These are phyloP conservation scores for Chrysogorgia sp. DNA, from an alignment of 92 coral and sea anemone genomes.

Conservation along the genomic window DNA sequence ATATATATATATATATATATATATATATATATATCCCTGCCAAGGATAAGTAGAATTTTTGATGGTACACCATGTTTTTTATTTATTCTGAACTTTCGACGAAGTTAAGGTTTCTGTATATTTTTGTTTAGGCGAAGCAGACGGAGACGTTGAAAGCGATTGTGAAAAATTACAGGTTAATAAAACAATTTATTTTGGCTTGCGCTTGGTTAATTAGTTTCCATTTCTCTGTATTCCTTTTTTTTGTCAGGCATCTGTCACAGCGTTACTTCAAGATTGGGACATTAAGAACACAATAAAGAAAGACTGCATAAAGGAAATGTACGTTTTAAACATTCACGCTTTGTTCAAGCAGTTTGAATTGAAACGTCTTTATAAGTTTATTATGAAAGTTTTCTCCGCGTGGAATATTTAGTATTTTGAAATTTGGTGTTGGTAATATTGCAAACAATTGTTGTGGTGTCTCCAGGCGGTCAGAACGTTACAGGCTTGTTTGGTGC, in stretches of 20 bases:
- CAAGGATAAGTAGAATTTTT: too few species aligned
- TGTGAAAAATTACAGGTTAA: conserved; percentile 90
- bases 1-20: too few species aligned
- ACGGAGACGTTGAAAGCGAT: conserved; percentile 94
- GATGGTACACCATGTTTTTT: too few species aligned
- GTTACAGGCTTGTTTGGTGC: too few species aligned
- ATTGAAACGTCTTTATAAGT: conserved; percentile 5
- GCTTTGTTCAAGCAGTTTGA: conserved; percentile 1
- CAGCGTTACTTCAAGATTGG: conserved; percentile 90
- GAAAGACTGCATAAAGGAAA: conserved; percentile 90
- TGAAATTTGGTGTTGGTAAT: too few species aligned
- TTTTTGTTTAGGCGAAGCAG: conserved; percentile 71
- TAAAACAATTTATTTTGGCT: not conserved
- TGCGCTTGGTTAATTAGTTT: conserved; percentile 1
- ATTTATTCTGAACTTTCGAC: not conserved
- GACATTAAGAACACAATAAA: conserved; percentile 68
- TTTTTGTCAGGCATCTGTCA: conserved; percentile 70
- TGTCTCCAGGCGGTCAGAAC: too few species aligned
- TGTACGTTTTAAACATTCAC: conserved; percentile 59
- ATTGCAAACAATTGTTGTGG: too few species aligned
- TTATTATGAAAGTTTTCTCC: too few species aligned
- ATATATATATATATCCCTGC: too few species aligned
- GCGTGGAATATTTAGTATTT: too few species aligned
- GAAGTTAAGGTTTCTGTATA: not conserved
- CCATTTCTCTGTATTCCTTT: not conserved